Percentiles rank a stretch among this genome's conserved stretches.
These are phyloP conservation scores for Meloidogyne hapla DNA, from an alignment of 1,140 invertebrate genomes.

Conservation along the genomic window DNA sequence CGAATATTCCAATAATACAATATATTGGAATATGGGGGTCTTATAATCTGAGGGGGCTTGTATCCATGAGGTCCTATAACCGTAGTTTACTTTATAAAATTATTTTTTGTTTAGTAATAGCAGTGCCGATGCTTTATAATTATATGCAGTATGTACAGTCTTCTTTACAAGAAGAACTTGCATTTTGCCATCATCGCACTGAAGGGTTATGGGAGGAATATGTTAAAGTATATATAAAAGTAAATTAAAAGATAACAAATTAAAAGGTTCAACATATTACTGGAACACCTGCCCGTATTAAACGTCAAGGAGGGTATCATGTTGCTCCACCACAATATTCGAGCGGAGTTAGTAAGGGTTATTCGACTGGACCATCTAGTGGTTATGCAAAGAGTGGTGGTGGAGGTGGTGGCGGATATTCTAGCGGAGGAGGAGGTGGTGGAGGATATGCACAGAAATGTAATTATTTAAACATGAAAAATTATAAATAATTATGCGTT, in stretches of 20 bases:
- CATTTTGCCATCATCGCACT: slow-evolving; percentile 39
- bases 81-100: too few species aligned
- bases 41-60: too few species aligned
- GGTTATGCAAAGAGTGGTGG: neutral
- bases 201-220: slow-evolving; percentile 40
- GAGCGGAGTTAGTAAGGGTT: slow-evolving; percentile 36
- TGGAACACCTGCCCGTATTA: neutral
- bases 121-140: slow-evolving; percentile 57
- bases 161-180: slow-evolving; percentile 38
- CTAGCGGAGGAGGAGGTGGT: slow-evolving; percentile 40
- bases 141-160: slow-evolving; percentile 51
- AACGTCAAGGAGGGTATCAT: slow-evolving; percentile 34
- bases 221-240: slow-evolving; percentile 3
- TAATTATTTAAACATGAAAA: neutral
- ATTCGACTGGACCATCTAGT: slow-evolving; percentile 23
- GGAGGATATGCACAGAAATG: slow-evolving; percentile 1
- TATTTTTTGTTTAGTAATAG: slow-evolving; percentile 34
- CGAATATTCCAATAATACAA: too few species aligned
- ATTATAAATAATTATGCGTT: too few species aligned
- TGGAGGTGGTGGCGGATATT: neutral
- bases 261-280: slow-evolving; percentile 19
- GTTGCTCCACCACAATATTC: slow-evolving; percentile 14
- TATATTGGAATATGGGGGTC: too few species aligned
- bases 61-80: too few species aligned
- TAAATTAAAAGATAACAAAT: neutral